Evolutionary conservation across 2,113 vertebrate species (phyloP).

Genomic region (Erpornis zantholeuca): DNA sequence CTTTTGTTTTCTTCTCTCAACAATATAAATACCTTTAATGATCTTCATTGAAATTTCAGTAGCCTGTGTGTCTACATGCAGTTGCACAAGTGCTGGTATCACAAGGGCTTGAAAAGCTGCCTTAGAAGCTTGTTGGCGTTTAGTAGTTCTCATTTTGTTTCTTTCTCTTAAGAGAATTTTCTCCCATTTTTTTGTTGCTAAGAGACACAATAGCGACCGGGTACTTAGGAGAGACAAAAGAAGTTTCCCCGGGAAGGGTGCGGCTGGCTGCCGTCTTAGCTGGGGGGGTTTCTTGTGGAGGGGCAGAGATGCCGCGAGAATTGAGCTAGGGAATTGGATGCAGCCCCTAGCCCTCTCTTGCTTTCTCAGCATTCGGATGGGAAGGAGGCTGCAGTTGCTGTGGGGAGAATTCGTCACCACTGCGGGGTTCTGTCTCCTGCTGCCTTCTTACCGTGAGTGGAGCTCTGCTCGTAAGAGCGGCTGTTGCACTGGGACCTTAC

Average conservation of each 20-base stretch:
- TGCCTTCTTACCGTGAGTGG: background rate
- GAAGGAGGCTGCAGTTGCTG: background rate
- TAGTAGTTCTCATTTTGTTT: background rate
- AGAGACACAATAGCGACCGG: background rate
- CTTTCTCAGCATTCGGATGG: background rate
- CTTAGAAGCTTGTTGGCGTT: background rate
- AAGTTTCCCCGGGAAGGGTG: background rate
- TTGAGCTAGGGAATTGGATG: background rate
- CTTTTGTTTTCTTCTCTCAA: background rate
- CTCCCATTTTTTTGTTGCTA: background rate
- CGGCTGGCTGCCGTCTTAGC: background rate
- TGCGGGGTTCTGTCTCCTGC: background rate
- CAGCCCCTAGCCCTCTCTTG: background rate
- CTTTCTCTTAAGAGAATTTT: background rate
- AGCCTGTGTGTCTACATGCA: background rate
- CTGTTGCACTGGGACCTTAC: background rate
- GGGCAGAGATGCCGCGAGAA: background rate
- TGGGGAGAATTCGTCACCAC: background rate
- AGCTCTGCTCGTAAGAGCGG: background rate
- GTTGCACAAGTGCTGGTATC: background rate
- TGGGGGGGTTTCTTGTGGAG: background rate
- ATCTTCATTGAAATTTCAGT: background rate
- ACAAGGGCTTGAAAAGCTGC: background rate
- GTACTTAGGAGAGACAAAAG: background rate
- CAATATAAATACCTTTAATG: background rate